Conservation (phyloP, 2,797 vertebrate species). For the Sciurus vulgaris region DNA sequence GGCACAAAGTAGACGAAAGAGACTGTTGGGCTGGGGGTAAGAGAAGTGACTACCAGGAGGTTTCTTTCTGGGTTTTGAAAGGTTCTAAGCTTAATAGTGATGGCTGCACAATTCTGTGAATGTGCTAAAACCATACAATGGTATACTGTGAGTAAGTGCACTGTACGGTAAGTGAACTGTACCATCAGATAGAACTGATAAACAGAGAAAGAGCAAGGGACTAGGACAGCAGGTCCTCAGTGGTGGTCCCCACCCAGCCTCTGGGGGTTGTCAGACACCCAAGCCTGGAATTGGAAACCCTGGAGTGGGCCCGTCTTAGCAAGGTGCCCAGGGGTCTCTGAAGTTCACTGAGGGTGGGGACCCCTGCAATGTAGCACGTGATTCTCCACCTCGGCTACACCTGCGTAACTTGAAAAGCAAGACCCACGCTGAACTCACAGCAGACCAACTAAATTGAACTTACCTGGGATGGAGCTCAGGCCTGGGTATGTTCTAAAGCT, state of each 20-base stretch:
- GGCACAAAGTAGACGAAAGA: background rate
- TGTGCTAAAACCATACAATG: background rate
- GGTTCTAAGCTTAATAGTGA: background rate
- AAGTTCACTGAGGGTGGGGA: no score
- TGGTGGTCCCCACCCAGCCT: background rate
- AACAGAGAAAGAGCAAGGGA: background rate
- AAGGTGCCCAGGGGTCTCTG: background rate
- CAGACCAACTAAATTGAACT: background rate
- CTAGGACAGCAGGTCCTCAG: background rate
- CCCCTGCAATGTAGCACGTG: background rate
- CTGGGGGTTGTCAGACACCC: background rate
- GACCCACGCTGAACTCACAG: background rate
- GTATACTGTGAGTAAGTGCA: background rate
- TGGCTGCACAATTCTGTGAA: background rate
- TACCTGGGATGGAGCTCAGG: background rate
- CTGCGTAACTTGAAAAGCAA: background rate
- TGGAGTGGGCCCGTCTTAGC: background rate
- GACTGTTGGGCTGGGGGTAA: no score
- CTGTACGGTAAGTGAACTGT: background rate
- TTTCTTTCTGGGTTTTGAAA: background rate
- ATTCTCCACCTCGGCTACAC: background rate
- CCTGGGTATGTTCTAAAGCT: background rate
- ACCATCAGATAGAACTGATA: background rate
- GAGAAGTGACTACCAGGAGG: no score
- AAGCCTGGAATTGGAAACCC: background rate